phyloP scores from a whole-genome alignment of 1,140 invertebrate species.

The Drosophila paulistorum region DNA sequence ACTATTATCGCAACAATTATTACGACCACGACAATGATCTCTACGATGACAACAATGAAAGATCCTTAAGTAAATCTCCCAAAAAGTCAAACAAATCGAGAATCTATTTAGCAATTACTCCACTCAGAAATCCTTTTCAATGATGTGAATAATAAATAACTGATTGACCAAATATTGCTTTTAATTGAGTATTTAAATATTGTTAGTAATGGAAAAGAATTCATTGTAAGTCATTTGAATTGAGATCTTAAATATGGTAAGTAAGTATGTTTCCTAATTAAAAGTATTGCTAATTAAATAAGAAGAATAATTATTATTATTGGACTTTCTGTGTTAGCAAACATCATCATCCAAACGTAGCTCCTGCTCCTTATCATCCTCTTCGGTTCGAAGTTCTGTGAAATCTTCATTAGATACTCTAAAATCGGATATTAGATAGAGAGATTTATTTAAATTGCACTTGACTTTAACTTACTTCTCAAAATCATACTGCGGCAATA shows the following conservation, averaged over 20 bases:
- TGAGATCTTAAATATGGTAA: too few species aligned
- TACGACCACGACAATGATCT: background rate
- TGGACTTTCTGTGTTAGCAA: slow-evolving; percentile 57
- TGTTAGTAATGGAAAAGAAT: too few species aligned
- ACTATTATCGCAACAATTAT: slow-evolving; percentile 37
- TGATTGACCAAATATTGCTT: background rate
- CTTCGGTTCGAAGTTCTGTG: slow-evolving; percentile 54
- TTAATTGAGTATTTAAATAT: too few species aligned
- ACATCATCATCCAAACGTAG: slow-evolving; percentile 66
- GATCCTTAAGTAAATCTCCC: slow-evolving; percentile 19
- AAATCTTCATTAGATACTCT: slow-evolving; percentile 74
- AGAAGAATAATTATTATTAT: background rate
- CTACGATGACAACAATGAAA: slow-evolving; percentile 23
- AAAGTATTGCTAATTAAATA: too few species aligned
- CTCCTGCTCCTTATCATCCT: slow-evolving; percentile 51
- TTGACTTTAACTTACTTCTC: slow-evolving; percentile 61
- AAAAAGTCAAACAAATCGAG: slow-evolving; percentile 15
- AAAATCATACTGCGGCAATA: slow-evolving; percentile 78
- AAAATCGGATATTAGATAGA: background rate
- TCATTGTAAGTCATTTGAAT: too few species aligned
- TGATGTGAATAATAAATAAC: background rate
- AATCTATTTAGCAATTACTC: slow-evolving; percentile 36
- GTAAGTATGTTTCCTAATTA: too few species aligned
- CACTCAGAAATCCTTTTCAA: slow-evolving; percentile 33
- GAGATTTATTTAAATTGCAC: too few species aligned